Base-by-base conservation (phyloP, 2,797 vertebrate species). In the Falco novaeseelandiae region DNA sequence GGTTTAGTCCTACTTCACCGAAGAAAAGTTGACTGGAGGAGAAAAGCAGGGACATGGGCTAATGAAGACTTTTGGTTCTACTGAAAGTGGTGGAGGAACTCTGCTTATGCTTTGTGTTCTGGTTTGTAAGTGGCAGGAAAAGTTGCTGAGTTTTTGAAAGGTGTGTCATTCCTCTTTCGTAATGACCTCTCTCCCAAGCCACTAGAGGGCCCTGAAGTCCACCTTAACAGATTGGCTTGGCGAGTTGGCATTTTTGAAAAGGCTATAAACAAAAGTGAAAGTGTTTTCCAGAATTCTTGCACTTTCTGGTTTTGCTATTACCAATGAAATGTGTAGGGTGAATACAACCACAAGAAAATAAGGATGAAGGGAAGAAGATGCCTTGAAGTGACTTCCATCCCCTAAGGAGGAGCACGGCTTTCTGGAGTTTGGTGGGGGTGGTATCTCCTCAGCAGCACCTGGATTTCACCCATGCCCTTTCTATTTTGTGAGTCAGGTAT, bases 121-220 rank as follows among this genome's bases (percentile, higher is more conserved):
- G 38, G 2, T 72, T 58, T 3, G 7, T 55, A 78, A 52, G 8
- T 2, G 0, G 2, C 11, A 48, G n/a, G 49, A 84, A 49, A 34
- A 21, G 16, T 12, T 27, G 14, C 34, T 2, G 30, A 4, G 5
- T 20, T 82, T 82, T 67, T 42, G 40, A 15, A 34, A 83, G n/a
- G 15, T 19, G 67, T 48, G 36, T 8, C 17, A 10, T 30, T 18
- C 32, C 12, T 54, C 21, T 83, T 58, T n/a, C 26, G 4, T 20
- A 17, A 25, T 44, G 52, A 73, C 9, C 26, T 3, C 25, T 21
- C 18, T 22, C 3, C 10, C 8, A 8, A 4, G 29, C 96, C 97
- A 94, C 97, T 96, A 97, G 97, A 97, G 97, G 97, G 96, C 87
- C 59, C 93, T 40, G 9, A 92, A 96, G 63, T 83, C 96, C 96